These are phyloP conservation scores for Oncopodura yosiiana DNA, from an alignment of 1,140 invertebrate species.

Conservation along the genomic window DNA sequence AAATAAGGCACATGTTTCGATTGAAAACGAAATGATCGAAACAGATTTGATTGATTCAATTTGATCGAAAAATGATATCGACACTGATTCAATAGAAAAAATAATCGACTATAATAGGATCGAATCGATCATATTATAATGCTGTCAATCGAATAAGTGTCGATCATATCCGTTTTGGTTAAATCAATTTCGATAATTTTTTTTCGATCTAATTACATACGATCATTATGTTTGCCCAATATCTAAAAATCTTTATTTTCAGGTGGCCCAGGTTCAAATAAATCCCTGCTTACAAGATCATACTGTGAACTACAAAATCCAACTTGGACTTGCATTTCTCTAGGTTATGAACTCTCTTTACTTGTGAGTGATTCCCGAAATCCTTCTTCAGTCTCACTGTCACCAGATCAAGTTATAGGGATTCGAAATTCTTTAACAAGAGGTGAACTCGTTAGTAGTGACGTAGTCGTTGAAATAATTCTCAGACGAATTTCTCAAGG, in stretches of 20 bases:
- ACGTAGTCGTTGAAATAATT: conserved; percentile 13
- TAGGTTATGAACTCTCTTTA: conserved; percentile 1
- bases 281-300: conserved; percentile 10
- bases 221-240: too few species aligned
- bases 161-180: too few species aligned
- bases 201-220: too few species aligned
- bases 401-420: conserved; percentile 1
- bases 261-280: conserved; percentile 29
- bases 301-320: neutral
- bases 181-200: too few species aligned
- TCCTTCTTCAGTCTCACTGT: neutral
- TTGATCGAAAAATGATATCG: too few species aligned
- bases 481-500: conserved; percentile 36
- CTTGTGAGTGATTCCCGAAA: neutral
- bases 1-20: neutral
- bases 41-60: too few species aligned
- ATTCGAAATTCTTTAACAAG: conserved; percentile 6
- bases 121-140: too few species aligned
- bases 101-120: too few species aligned
- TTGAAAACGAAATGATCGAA: neutral
- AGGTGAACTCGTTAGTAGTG: conserved; percentile 20
- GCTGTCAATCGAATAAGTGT: too few species aligned
- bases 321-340: conserved; percentile 4
- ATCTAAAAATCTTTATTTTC: neutral
- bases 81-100: too few species aligned